phyloP scores from a whole-genome alignment of 2,797 vertebrate species.

The Argentina silus region DNA sequence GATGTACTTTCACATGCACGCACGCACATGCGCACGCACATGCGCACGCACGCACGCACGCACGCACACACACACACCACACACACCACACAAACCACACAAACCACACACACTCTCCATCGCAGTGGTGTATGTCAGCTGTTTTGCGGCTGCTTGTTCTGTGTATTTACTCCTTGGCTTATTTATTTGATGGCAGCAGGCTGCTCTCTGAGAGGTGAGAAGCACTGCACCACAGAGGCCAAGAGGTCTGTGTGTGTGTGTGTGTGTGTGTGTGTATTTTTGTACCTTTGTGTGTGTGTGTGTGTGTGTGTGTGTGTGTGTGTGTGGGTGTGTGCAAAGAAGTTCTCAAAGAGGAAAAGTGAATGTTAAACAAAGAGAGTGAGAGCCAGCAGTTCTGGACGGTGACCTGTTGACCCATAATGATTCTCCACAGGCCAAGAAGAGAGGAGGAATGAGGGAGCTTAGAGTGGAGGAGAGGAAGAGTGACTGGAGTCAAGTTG shows the following conservation, averaged over 20 bases:
- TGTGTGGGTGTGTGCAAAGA: not conserved
- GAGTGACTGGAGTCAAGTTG: no score
- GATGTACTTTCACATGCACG: no score
- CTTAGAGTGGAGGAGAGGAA: no score
- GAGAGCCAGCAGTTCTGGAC: no score
- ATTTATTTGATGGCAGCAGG: constrained; percentile 7
- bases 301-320: not conserved
- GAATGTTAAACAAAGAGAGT: not conserved
- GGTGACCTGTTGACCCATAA: no score
- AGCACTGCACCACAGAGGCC: not conserved
- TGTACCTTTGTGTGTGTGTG: not conserved
- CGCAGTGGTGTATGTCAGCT: no score
- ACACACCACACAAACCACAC: not conserved
- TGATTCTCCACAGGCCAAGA: not conserved
- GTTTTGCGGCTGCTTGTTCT: not conserved
- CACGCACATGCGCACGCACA: not conserved
- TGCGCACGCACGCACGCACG: not conserved
- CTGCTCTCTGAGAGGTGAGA: constrained; percentile 1
- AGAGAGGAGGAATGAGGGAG: not conserved
- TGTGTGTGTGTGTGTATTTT: constrained; percentile 11
- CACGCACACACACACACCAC: not conserved
- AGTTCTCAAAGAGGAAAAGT: not conserved
- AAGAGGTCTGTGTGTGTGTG: constrained; percentile 10
- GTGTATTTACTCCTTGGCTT: not conserved
- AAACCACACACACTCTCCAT: no score